A percentile compares a stretch with the other conserved stretches of the same genome.
These are phyloP conservation scores for Cetonia aurata DNA, from an alignment of 2,888 invertebrate species.

Conservation along the genomic window DNA sequence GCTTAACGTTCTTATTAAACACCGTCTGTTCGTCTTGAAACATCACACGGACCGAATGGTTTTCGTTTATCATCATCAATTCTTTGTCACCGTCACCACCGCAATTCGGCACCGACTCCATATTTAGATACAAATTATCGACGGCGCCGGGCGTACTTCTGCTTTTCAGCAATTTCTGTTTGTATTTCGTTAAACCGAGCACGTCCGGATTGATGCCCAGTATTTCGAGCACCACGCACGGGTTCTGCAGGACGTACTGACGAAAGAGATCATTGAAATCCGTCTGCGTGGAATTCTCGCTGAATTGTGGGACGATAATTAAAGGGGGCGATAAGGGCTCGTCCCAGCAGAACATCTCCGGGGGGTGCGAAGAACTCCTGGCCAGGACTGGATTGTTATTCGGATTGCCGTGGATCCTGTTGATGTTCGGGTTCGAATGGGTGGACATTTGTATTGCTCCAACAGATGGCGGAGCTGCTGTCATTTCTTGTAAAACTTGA, in stretches of 20 bases:
- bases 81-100: conserved; percentile 5
- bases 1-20: conserved; percentile 31
- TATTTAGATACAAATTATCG: conserved; percentile 16
- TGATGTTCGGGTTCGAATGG: conserved; percentile 82
- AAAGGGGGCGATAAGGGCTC: conserved; percentile 56
- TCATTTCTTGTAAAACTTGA: conserved; percentile 86
- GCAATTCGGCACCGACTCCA: background rate
- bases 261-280: conserved; percentile 74
- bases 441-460: conserved; percentile 72
- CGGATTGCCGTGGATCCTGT: conserved; percentile 63
- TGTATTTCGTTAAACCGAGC: conserved; percentile 56
- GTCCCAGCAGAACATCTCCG: conserved; percentile 86
- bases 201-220: conserved; percentile 77
- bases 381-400: conserved; percentile 71
- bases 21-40: conserved; percentile 26
- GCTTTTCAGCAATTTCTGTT: conserved; percentile 49
- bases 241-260: conserved; percentile 79
- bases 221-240: conserved; percentile 78
- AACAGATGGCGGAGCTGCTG: conserved; percentile 69
- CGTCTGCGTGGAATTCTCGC: conserved; percentile 72
- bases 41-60: conserved; percentile 16
- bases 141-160: conserved; percentile 48
- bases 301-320: conserved; percentile 54
- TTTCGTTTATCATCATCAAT: conserved; percentile 13
- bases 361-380: conserved; percentile 86